These are phyloP conservation scores for Antedon mediterranea DNA, from an alignment of 53 echinoderm and acorn worm species.

Conservation along the genomic window DNA sequence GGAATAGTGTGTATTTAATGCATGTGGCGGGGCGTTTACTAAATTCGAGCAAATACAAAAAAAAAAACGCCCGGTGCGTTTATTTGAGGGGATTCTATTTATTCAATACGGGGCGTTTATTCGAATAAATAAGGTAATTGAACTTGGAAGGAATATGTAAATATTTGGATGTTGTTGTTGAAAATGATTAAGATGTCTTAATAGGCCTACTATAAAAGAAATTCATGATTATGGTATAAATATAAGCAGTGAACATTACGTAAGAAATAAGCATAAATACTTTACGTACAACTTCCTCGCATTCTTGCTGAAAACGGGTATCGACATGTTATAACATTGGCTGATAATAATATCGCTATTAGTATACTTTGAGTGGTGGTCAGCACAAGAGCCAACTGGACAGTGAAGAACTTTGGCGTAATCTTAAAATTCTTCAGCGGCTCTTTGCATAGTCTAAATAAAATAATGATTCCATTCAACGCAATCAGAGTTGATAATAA, in stretches of 20 bases:
- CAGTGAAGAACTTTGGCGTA: conserved; percentile 55
- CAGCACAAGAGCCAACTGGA: conserved; percentile 51
- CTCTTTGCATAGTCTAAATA: conserved; percentile 41
- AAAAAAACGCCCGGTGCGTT: no score
- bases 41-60: no score
- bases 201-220: no score
- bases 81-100: no score
- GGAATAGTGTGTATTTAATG: no score
- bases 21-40: no score
- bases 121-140: no score
- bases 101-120: no score
- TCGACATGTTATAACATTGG: conserved; percentile 42
- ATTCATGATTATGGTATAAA: no score
- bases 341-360: conserved; percentile 23
- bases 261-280: not conserved
- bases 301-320: conserved; percentile 30
- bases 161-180: no score
- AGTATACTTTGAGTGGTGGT: conserved; percentile 48
- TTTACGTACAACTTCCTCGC: conserved; percentile 61
- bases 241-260: not conserved
- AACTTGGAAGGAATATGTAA: no score
- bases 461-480: conserved; percentile 58
- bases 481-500: conserved; percentile 35
- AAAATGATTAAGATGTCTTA: no score
- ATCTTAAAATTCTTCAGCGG: conserved; percentile 41